Percentiles rank a stretch among this genome's conserved stretches.
phyloP scores from a whole-genome alignment of 2,888 invertebrate genomes.

The Frankliniella fusca region DNA sequence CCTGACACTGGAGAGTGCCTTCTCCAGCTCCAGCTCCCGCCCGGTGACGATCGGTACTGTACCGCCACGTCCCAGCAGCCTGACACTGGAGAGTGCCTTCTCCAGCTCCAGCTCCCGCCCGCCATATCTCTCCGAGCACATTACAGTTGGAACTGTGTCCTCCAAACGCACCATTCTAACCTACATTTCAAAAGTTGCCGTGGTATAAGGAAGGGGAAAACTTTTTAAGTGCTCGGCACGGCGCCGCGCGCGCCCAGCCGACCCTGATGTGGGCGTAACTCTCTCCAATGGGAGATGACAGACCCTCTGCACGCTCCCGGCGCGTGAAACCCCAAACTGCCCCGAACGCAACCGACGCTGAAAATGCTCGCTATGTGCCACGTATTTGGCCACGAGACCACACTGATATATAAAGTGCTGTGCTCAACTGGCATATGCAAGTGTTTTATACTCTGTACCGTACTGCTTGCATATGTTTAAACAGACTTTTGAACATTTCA shows the following conservation, averaged over 20 bases:
- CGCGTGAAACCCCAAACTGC: neutral
- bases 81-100: too few species aligned
- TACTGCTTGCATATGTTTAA: too few species aligned
- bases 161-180: constrained; percentile 8
- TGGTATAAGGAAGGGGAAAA: constrained; percentile 10
- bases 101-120: neutral
- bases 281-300: neutral
- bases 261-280: neutral
- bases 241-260: neutral
- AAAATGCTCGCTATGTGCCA: too few species aligned
- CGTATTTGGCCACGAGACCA: too few species aligned
- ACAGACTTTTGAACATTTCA: too few species aligned
- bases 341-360: neutral
- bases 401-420: too few species aligned
- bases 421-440: too few species aligned
- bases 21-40: too few species aligned
- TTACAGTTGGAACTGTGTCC: constrained; percentile 1
- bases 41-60: neutral
- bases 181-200: constrained; percentile 15
- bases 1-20: too few species aligned
- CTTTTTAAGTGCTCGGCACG: constrained; percentile 11
- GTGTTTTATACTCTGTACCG: too few species aligned
- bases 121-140: constrained; percentile 12
- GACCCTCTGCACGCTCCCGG: neutral
- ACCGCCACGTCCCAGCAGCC: too few species aligned